phyloP scores from a whole-genome alignment of 2,888 invertebrate genomes.

The Mythimna vitellina region DNA sequence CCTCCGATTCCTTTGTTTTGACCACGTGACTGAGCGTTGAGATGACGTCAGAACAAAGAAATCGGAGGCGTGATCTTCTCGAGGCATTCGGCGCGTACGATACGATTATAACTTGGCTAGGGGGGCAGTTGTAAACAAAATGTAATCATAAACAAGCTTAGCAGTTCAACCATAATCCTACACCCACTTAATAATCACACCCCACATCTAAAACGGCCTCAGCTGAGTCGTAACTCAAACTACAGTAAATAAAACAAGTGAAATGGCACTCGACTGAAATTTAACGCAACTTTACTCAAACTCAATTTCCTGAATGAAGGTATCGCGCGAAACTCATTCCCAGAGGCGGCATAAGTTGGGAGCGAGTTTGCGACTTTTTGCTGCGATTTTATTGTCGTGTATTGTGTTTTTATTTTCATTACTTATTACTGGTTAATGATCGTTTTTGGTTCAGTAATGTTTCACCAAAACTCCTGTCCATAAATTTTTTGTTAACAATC shows the following conservation, averaged over 20 bases:
- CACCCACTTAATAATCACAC: slow-evolving; percentile 12
- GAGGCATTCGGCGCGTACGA: too few relatives aligned
- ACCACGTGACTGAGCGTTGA: too few relatives aligned
- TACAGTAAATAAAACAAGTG: slow-evolving; percentile 53
- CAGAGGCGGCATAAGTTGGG: slow-evolving; percentile 21
- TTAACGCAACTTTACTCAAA: slow-evolving; percentile 63
- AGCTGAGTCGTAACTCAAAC: slow-evolving; percentile 40
- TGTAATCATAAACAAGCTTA: not conserved
- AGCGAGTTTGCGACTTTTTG: slow-evolving; percentile 32
- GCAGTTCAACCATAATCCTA: slow-evolving; percentile 3
- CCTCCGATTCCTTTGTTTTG: too few relatives aligned
- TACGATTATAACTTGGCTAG: too few relatives aligned
- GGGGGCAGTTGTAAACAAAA: too few relatives aligned
- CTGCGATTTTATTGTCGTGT: slow-evolving; percentile 34
- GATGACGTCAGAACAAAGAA: too few relatives aligned
- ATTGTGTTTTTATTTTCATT: not conserved
- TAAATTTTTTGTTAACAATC: too few relatives aligned
- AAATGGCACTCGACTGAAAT: slow-evolving; percentile 41
- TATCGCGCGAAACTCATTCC: slow-evolving; percentile 56
- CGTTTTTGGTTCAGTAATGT: not conserved
- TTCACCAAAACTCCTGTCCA: too few relatives aligned
- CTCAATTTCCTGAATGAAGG: slow-evolving; percentile 72
- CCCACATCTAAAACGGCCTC: slow-evolving; percentile 25
- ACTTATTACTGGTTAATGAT: not conserved
- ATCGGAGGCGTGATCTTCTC: too few relatives aligned